Conservation (phyloP, 1,140 invertebrate genomes). For the Hetaerina americana region DNA sequence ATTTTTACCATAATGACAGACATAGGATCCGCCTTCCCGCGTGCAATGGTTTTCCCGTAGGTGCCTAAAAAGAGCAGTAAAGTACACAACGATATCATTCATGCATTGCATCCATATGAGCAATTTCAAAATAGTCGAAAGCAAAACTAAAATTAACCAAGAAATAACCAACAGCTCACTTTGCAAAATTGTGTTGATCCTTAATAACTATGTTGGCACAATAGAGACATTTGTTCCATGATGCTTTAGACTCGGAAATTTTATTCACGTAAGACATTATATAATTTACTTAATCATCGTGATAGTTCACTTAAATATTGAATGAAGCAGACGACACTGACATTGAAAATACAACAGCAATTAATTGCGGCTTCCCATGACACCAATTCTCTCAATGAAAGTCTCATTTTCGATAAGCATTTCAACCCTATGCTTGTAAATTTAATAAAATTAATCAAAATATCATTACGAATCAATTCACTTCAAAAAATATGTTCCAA, state of each 20-base stretch:
- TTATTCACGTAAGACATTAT: not conserved
- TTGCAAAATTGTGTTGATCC: not conserved
- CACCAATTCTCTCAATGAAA: not conserved
- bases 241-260: not conserved
- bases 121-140: not conserved
- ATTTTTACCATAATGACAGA: conserved; percentile 82
- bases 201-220: not conserved
- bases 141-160: too few species aligned
- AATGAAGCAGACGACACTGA: not conserved
- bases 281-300: not conserved
- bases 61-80: conserved; percentile 42
- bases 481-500: not conserved
- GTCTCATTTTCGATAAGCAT: too few species aligned
- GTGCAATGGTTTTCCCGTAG: conserved; percentile 68
- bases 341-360: not conserved
- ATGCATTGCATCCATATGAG: not conserved
- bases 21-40: conserved; percentile 74
- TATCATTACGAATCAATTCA: too few species aligned
- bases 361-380: not conserved
- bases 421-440: too few species aligned
- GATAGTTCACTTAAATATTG: not conserved
- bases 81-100: not conserved
- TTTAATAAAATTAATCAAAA: too few species aligned
- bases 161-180: not conserved
- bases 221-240: not conserved